These are phyloP conservation scores for Sarcophaga peregrina DNA, from an alignment of 1,140 invertebrate genomes.

Conservation along the genomic window DNA sequence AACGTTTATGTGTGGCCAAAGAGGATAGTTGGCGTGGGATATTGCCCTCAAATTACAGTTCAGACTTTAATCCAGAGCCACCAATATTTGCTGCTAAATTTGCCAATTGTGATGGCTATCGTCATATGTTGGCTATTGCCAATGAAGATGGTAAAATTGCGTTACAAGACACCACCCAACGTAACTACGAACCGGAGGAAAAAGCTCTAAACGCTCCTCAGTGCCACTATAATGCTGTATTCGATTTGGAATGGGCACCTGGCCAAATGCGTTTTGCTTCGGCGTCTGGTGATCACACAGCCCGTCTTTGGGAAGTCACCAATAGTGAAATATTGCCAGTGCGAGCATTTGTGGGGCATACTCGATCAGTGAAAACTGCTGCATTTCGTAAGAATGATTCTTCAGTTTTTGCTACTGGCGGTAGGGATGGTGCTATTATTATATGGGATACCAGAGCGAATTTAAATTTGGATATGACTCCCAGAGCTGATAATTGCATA, in stretches of 20 bases:
- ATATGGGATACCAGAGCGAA: slow-evolving; percentile 82
- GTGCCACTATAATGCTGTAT: slow-evolving; percentile 88
- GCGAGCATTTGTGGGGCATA: slow-evolving; percentile 77
- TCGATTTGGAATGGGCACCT: slow-evolving; percentile 88
- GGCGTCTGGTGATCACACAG: slow-evolving; percentile 86
- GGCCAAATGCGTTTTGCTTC: slow-evolving; percentile 80
- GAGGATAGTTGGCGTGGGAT: slow-evolving; percentile 71
- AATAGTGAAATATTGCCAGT: slow-evolving; percentile 71
- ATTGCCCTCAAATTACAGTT: slow-evolving; percentile 62
- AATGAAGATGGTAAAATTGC: slow-evolving; percentile 82
- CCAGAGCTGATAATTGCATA: slow-evolving; percentile 74
- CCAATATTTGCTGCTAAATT: slow-evolving; percentile 76
- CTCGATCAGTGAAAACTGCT: slow-evolving; percentile 82
- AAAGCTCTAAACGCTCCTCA: slow-evolving; percentile 68
- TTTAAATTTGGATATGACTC: slow-evolving; percentile 65
- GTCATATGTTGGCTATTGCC: slow-evolving; percentile 81
- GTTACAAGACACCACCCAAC: slow-evolving; percentile 63
- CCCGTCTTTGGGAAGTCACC: slow-evolving; percentile 77
- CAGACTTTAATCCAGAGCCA: slow-evolving; percentile 69
- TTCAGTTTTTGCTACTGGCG: slow-evolving; percentile 85
- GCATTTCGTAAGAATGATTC: slow-evolving; percentile 75
- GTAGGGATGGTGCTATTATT: slow-evolving; percentile 84
- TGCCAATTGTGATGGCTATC: slow-evolving; percentile 70
- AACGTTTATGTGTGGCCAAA: slow-evolving; percentile 58
- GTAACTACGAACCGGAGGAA: slow-evolving; percentile 60